phyloP scores from a whole-genome alignment of 2,113 vertebrate species.

The Sterna hirundo region DNA sequence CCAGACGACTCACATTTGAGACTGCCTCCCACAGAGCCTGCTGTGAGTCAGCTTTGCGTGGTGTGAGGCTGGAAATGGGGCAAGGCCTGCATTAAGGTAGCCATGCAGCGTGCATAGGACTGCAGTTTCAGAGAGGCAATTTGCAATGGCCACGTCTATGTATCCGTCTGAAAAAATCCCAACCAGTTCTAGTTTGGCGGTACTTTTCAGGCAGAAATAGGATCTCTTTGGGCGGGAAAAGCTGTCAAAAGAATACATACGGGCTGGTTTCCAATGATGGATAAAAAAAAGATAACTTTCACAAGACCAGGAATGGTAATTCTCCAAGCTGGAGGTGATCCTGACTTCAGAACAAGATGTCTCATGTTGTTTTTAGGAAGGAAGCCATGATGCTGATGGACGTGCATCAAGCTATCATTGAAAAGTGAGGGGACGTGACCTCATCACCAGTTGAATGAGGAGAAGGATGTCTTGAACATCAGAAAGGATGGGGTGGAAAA shows the following conservation, averaged over 20 bases:
- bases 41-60: not conserved
- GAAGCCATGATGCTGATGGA: not conserved
- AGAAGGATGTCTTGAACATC: not conserved
- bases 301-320: not conserved
- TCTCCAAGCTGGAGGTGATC: not conserved
- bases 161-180: not conserved
- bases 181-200: not conserved
- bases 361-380: not conserved
- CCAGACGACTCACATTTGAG: not conserved
- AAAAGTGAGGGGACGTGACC: not conserved
- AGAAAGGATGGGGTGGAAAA: not conserved
- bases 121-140: not conserved
- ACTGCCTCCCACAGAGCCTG: not conserved
- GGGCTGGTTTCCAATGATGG: not conserved
- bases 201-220: not conserved
- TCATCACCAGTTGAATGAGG: not conserved
- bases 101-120: not conserved
- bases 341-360: not conserved
- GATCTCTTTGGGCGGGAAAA: not conserved
- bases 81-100: not conserved
- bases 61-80: not conserved
- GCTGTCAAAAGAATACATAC: not conserved
- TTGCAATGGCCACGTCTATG: not conserved
- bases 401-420: not conserved
- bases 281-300: not conserved